Base-by-base conservation (phyloP, 2,113 vertebrate genomes). In the Pan paniscus region DNA sequence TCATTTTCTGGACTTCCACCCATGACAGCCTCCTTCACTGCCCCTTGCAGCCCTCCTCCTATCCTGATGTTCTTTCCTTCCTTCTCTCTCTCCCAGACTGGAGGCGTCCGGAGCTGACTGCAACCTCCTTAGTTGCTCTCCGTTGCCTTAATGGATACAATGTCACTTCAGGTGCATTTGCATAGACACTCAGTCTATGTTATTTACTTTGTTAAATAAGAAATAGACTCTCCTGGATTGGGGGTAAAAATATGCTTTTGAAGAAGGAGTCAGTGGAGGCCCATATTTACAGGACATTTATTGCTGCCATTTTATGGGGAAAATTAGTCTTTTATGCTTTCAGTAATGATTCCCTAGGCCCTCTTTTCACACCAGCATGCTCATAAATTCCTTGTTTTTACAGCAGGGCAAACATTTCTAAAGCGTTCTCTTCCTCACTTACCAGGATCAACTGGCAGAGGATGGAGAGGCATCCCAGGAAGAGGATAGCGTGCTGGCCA, bases 331-430 rank as follows among this genome's bases (percentile, higher is more conserved):
- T 98, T 98, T 96, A 0, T 94, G 76, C 75, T 70, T 92, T 57
- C 38, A 40, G 68, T 95, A 98, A 98, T 96, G 55, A 57, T 96
- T 98, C 92, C 97, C 84, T 61, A 96, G 95, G 78, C 95, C 30
- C 98, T 98, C 76, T 92, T 98, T 90, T 96, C 93, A 97, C 96
- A 13, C 17, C 40, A 22, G 10, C 82, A 83, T 83, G 82, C 13
- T 97, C 94, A 93, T 92, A 97, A 68, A 97, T 88, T 96, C 88
- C 94, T 96, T 97, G 82, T 96, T 98, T 97, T 97, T 97, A 96
- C 27, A 93, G 32, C 61, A 67, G 80, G 32, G 25, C 81, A 93
- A 76, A 98, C 96, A 96, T 96, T 90, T 96, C 90, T 87, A 93
- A 96, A 98, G 16, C 8, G 17, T 97, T 92, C 40, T 96, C 55